Evolutionary conservation across 2,797 vertebrate species (phyloP).

Genomic region (Nannoperca obscura): DNA sequence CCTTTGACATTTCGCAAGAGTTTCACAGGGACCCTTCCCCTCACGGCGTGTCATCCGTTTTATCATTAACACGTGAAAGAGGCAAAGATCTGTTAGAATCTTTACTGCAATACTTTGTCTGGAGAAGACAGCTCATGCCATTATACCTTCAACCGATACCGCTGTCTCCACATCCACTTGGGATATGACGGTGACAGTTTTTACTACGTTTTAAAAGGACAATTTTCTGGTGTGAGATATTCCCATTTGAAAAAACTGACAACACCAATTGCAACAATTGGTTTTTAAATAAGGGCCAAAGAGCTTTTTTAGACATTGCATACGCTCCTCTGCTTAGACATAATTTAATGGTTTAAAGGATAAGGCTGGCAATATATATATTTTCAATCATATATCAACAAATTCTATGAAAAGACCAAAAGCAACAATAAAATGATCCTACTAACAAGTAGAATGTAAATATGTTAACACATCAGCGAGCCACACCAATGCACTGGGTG

Average conservation of each 20-base stretch:
- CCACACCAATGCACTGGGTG: background rate
- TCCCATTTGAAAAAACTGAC: constrained; percentile 30
- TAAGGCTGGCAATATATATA: background rate
- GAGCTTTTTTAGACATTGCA: constrained; percentile 16
- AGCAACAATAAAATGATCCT: background rate
- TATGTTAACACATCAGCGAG: background rate
- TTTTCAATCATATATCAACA: background rate
- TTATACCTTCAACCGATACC: constrained; percentile 38
- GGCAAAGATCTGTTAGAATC: constrained; percentile 45
- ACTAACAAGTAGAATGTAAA: background rate
- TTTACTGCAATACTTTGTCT: constrained; percentile 43
- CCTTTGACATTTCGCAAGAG: constrained; percentile 74
- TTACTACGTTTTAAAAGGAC: constrained; percentile 40
- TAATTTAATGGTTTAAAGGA: constrained; percentile 12
- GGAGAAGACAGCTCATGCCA: constrained; percentile 51
- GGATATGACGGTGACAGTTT: constrained; percentile 34
- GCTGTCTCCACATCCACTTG: constrained; percentile 29
- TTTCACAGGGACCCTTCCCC: constrained; percentile 55
- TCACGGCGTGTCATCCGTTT: constrained; percentile 65
- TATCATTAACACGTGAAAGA: constrained; percentile 57
- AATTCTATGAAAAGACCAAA: constrained; percentile 16
- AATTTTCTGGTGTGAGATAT: constrained; percentile 33
- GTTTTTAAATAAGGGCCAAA: constrained; percentile 38
- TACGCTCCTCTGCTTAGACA: background rate
- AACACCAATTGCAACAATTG: constrained; percentile 18